Percentiles rank a stretch among this genome's conserved stretches.
Conservation (phyloP, 2,113 vertebrate genomes). For the Centropus unirufus region DNA sequence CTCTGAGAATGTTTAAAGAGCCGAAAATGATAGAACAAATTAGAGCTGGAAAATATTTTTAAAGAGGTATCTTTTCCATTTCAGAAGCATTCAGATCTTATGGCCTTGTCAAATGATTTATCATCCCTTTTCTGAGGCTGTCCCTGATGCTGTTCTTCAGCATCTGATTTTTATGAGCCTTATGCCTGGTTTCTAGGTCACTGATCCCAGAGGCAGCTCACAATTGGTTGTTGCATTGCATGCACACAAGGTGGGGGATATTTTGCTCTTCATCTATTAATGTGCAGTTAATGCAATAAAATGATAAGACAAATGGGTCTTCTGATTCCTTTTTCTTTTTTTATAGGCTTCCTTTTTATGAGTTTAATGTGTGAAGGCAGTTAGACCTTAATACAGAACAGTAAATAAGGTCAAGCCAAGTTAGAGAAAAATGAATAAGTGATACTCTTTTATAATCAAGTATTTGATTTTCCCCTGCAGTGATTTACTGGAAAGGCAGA, state of each 20-base stretch:
- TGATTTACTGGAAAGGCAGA: neutral
- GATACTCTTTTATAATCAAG: neutral
- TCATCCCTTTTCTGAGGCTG: constrained; percentile 21
- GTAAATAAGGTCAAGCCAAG: neutral
- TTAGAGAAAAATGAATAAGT: neutral
- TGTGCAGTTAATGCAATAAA: constrained; percentile 14
- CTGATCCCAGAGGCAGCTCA: constrained; percentile 30
- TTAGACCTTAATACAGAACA: neutral
- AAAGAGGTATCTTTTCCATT: neutral
- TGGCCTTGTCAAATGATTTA: constrained; percentile 61
- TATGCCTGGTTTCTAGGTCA: constrained; percentile 70
- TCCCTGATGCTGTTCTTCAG: constrained; percentile 48
- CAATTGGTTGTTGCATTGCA: constrained; percentile 13
- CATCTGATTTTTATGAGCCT: constrained; percentile 61
- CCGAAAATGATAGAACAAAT: neutral
- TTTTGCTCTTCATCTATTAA: constrained; percentile 19
- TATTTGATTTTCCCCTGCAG: neutral
- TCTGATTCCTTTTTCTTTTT: too few relatives aligned
- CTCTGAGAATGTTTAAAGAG: constrained; percentile 10
- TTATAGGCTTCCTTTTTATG: neutral
- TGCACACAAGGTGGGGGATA: neutral
- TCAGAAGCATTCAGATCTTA: constrained; percentile 34
- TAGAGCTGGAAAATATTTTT: constrained; percentile 6
- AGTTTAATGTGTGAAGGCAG: neutral
- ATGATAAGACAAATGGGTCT: neutral